These are phyloP conservation scores for Micromussa lordhowensis DNA, from an alignment of 92 coral and sea anemone genomes.

Conservation along the genomic window DNA sequence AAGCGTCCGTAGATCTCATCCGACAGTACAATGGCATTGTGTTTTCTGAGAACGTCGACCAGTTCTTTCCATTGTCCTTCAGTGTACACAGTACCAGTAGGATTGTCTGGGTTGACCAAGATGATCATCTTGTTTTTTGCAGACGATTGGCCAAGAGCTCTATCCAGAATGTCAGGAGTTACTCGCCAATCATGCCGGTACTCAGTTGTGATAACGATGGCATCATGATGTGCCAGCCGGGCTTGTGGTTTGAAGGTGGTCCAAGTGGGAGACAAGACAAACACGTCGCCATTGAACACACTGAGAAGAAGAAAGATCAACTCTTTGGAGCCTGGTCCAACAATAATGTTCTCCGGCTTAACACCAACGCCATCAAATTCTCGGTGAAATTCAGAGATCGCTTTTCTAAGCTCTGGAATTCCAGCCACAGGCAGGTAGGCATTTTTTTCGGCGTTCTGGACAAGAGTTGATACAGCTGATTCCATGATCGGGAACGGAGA, in stretches of 20 bases:
- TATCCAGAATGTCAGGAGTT: slow-evolving; percentile 53
- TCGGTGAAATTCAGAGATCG: slow-evolving; percentile 66
- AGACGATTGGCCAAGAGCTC: slow-evolving; percentile 34
- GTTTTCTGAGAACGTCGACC: slow-evolving; percentile 39
- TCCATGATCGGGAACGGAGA: slow-evolving; percentile 68
- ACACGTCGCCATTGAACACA: slow-evolving; percentile 65
- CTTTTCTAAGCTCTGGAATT: slow-evolving; percentile 42
- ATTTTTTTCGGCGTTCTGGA: slow-evolving; percentile 51
- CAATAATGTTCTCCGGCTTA: slow-evolving; percentile 46
- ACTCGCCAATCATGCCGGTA: slow-evolving; percentile 61
- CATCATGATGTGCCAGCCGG: slow-evolving; percentile 47
- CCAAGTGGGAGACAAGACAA: slow-evolving; percentile 69
- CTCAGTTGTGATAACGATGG: slow-evolving; percentile 54
- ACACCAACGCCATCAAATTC: slow-evolving; percentile 57
- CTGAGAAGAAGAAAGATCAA: slow-evolving; percentile 52
- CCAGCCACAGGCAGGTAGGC: slow-evolving; percentile 67
- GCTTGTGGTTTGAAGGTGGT: slow-evolving; percentile 60
- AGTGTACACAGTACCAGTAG: slow-evolving; percentile 65
- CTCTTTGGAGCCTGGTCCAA: slow-evolving; percentile 72
- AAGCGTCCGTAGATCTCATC: slow-evolving; percentile 72
- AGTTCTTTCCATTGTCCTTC: slow-evolving; percentile 51
- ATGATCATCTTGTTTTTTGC: slow-evolving; percentile 45
- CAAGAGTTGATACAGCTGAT: slow-evolving; percentile 28
- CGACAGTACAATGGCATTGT: slow-evolving; percentile 52
- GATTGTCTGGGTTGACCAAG: slow-evolving; percentile 67